Percentiles rank a stretch among this genome's conserved stretches.
phyloP scores from a whole-genome alignment of 1,140 invertebrate species.

The Coelopa frigida region DNA sequence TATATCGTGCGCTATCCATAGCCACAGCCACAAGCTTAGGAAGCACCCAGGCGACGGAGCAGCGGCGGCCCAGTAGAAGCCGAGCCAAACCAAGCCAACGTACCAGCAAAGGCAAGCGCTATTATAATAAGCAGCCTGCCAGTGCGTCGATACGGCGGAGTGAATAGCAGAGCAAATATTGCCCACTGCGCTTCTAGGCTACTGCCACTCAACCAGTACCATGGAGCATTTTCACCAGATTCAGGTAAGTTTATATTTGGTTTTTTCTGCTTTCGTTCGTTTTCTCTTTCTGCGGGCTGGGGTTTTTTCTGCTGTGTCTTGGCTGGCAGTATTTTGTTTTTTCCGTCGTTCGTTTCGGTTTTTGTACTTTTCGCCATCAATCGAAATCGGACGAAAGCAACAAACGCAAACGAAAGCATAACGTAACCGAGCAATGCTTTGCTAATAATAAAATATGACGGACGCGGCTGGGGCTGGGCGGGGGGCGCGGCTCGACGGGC shows the following conservation, averaged over 20 bases:
- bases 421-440: too few species aligned
- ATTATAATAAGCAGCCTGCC: not conserved
- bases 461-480: too few species aligned
- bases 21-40: slow-evolving; percentile 11
- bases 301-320: slow-evolving; percentile 13
- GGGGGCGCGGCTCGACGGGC: too few species aligned
- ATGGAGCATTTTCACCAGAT: slow-evolving; percentile 45
- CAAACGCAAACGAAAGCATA: not conserved
- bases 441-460: too few species aligned
- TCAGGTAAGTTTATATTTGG: slow-evolving; percentile 36
- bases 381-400: not conserved
- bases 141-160: not conserved
- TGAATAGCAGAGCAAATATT: slow-evolving; percentile 6
- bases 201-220: slow-evolving; percentile 9
- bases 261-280: slow-evolving; percentile 9
- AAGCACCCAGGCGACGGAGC: not conserved
- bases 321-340: slow-evolving; percentile 9
- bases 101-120: not conserved
- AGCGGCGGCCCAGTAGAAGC: slow-evolving; percentile 3
- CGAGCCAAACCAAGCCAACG: slow-evolving; percentile 7
- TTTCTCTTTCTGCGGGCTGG: slow-evolving; percentile 11
- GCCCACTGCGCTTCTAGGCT: slow-evolving; percentile 1
- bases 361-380: slow-evolving; percentile 1
- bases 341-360: not conserved
- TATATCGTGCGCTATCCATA: too few species aligned